Base-by-base conservation (phyloP, 2,113 vertebrate species). In the Lophius piscatorius region DNA sequence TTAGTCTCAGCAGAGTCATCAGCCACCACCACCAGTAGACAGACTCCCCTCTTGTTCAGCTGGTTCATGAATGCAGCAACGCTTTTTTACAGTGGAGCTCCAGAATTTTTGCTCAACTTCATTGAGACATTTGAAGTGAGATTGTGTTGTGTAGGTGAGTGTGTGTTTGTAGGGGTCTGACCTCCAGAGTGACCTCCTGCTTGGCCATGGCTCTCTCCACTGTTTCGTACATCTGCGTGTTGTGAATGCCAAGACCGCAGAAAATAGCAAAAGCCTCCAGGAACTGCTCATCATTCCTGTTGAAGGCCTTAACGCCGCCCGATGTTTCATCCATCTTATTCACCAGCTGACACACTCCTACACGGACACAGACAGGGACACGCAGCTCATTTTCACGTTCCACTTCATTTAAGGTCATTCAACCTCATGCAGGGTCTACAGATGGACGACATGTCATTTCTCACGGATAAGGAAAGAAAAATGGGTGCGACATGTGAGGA, bases 171-270 rank as follows among this genome's bases (percentile, higher is more conserved):
- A 6, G 8, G 9, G 9, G 6, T 2, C 95, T 91, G 73, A 98
- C 97, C 97, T 99, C 97, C 63, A 99, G 85, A 0, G 97, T 98
- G 81, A 99, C 96, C 83, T 97, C 95, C 61, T 99, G 97, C 79
- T 99, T 98, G 70, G 96, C 97, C 96, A 98, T 98, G 71, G 94
- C 96, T 79, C 95, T 88, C 80, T 98, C 96, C 82, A 99, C 95
- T 0, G 93, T 93, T 71, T 99, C 97, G 0, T 98, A 99, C 97
- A 98, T 99, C 91, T 98, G 97, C 0, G 97, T 98, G 78, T 99
- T 99, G 91, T 97, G 97, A 72, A 99, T 98, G 24, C 95, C 97
- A 33, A 99, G 88, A 23, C 97, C 97, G 31, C 97, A 98, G 78
- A 98, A 99, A 85, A 99, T 95, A 67, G 95, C 95, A 5, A 99